Evolutionary conservation across 1,140 invertebrate genomes (phyloP).

Genomic region (Trachelipus rathkii): DNA sequence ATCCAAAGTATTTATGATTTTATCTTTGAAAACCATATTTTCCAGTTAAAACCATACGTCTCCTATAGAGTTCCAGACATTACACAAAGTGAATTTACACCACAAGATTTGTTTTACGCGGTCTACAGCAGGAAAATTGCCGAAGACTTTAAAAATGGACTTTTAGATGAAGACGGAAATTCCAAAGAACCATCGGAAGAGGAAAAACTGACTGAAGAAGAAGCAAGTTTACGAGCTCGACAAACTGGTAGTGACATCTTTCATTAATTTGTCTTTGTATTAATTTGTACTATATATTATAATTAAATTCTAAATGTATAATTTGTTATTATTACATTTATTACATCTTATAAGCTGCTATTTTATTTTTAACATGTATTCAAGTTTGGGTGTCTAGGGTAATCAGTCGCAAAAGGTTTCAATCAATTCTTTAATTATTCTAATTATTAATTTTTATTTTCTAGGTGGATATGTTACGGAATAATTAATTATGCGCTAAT

Average conservation of each 20-base stretch:
- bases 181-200: conserved; percentile 66
- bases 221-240: conserved; percentile 55
- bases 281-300: conserved; percentile 12
- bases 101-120: conserved; percentile 76
- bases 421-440: too few relatives aligned
- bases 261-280: background rate
- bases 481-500: too few relatives aligned
- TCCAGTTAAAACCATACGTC: conserved; percentile 85
- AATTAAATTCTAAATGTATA: too few relatives aligned
- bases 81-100: conserved; percentile 71
- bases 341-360: too few relatives aligned
- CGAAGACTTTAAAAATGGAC: conserved; percentile 67
- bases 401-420: too few relatives aligned
- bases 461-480: too few relatives aligned
- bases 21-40: conserved; percentile 45
- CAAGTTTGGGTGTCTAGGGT: too few relatives aligned
- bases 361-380: too few relatives aligned
- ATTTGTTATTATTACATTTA: too few relatives aligned
- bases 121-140: conserved; percentile 76
- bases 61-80: conserved; percentile 74
- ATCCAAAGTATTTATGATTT: background rate
- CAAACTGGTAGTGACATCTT: conserved; percentile 32
- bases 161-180: conserved; percentile 64
- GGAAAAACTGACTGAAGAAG: conserved; percentile 65
- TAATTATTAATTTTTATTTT: too few relatives aligned